These are phyloP conservation scores for Cacatua alba DNA, from an alignment of 2,113 vertebrate genomes.

Conservation along the genomic window DNA sequence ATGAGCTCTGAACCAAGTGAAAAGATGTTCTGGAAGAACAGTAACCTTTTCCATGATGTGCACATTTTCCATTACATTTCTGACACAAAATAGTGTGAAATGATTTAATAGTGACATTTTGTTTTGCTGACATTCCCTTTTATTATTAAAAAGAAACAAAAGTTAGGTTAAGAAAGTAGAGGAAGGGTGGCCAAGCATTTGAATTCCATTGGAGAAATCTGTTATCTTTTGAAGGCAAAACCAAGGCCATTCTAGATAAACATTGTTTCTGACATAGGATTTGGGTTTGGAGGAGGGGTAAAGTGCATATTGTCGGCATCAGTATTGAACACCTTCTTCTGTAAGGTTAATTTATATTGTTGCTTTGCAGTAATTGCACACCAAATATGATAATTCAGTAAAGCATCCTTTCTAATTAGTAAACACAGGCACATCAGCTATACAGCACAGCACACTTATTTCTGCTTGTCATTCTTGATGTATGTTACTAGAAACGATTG, in stretches of 20 bases:
- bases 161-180: constrained; percentile 71
- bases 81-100: constrained; percentile 85
- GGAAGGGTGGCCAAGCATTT: constrained; percentile 81
- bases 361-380: constrained; percentile 20
- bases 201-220: constrained; percentile 75
- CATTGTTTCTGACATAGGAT: constrained; percentile 32
- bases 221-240: constrained; percentile 35
- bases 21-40: constrained; percentile 82
- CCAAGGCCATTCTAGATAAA: background rate
- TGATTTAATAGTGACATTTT: constrained; percentile 97
- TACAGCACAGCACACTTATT: background rate
- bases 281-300: background rate
- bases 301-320: background rate
- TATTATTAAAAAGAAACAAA: constrained; percentile 82
- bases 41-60: constrained; percentile 90
- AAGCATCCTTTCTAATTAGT: constrained; percentile 55
- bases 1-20: constrained; percentile 74
- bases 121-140: constrained; percentile 89
- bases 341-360: constrained; percentile 44
- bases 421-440: background rate
- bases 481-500: constrained; percentile 4
- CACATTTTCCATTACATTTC: constrained; percentile 87
- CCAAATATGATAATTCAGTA: constrained; percentile 46
- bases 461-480: constrained; percentile 47
- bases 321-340: background rate